These are phyloP conservation scores for Xylophagus ater DNA, from an alignment of 2,888 invertebrate genomes.

Conservation along the genomic window DNA sequence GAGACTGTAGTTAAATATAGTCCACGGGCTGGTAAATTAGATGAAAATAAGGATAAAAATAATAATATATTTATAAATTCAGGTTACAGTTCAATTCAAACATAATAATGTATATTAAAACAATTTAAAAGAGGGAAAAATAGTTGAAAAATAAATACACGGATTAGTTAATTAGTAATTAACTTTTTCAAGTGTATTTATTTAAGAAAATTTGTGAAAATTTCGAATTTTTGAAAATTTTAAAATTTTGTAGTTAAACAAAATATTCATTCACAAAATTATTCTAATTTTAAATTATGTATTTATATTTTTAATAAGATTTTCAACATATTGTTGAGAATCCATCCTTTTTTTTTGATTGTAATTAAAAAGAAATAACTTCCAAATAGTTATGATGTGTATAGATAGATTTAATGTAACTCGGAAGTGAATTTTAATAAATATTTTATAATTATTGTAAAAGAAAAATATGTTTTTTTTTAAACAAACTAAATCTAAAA, in stretches of 20 bases:
- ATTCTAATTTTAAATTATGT: constrained; percentile 10
- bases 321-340: constrained; percentile 17
- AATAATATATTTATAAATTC: constrained; percentile 22
- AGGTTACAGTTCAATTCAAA: constrained; percentile 22
- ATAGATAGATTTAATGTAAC: constrained; percentile 15
- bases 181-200: no score
- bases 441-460: neutral
- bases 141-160: no score
- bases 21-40: no score
- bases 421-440: no score
- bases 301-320: constrained; percentile 10
- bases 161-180: no score
- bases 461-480: neutral
- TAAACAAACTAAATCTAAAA: no score
- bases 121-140: no score
- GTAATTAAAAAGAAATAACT: constrained; percentile 8
- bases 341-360: constrained; percentile 9
- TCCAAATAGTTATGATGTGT: no score
- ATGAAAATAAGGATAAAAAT: constrained; percentile 8
- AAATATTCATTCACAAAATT: neutral
- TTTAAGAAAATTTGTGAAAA: no score
- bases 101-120: no score
- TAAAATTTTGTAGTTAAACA: constrained; percentile 2
- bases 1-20: constrained; percentile 15
- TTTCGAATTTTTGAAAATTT: no score